Evolutionary conservation across 2,888 invertebrate species (phyloP).

Genomic region (Anoncus sp.): DNA sequence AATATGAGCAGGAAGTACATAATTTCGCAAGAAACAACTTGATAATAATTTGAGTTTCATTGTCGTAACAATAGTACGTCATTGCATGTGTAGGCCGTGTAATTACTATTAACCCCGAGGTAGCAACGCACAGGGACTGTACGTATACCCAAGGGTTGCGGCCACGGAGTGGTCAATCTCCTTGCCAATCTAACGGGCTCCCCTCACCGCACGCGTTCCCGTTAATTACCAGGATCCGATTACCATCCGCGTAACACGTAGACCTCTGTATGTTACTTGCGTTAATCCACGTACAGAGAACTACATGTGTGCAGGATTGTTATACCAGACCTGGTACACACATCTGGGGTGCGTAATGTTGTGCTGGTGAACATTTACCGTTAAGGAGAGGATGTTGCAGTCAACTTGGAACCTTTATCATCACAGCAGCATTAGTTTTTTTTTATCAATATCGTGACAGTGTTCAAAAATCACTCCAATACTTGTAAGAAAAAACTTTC

Average conservation of each 20-base stretch:
- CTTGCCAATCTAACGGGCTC: conserved; percentile 61
- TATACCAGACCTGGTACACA: conserved; percentile 27
- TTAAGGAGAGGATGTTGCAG: neutral
- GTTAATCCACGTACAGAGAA: conserved; percentile 64
- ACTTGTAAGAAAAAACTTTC: too few species aligned
- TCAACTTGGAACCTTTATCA: neutral
- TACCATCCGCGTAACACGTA: conserved; percentile 66
- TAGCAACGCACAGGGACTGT: conserved; percentile 45
- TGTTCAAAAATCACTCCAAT: too few species aligned
- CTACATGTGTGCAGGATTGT: conserved; percentile 57
- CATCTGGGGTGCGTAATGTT: conserved; percentile 1
- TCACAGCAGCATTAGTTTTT: neutral
- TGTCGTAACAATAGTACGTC: conserved; percentile 34
- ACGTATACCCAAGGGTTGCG: conserved; percentile 58
- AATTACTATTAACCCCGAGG: conserved; percentile 61
- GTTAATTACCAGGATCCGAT: conserved; percentile 72
- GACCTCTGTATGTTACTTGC: conserved; percentile 63
- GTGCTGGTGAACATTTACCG: neutral
- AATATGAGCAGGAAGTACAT: neutral
- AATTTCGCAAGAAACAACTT: neutral
- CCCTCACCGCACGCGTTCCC: conserved; percentile 60
- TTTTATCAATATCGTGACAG: too few species aligned
- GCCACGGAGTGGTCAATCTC: conserved; percentile 63
- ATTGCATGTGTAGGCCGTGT: conserved; percentile 58
- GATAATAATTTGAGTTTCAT: neutral